Base-by-base conservation (phyloP, 2,888 invertebrate species). In the Disparrhopalites patrizii region DNA sequence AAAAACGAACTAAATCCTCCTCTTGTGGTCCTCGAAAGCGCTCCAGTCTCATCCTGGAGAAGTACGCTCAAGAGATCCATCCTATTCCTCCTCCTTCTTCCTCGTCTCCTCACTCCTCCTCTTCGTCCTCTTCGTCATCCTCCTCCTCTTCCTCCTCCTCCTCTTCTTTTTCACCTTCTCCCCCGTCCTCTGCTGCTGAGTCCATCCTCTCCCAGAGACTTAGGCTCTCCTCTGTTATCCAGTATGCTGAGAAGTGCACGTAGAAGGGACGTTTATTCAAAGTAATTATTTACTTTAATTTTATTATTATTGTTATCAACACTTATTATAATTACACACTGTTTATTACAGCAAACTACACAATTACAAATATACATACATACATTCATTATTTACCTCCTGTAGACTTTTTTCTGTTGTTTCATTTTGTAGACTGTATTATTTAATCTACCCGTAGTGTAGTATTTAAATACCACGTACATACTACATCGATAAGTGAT, bases 181-280 rank as follows among this genome's bases (percentile, higher is more conserved):
- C 63, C 13, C 62, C 70, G 23, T 51, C 71, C 8, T 33, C 62
- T 20, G 62, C 70, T 47, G 50, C 71, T 25, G 75, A 75, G 64
- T 75, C 75, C 69, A 75, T 75, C 65, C 71, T 75, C 18, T 74
- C 74, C 31, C 75, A 75, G 69, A 70, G 75, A 70, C 80, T 81
- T 75, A 80, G 84, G 64, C 81, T 83, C 78, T 87, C 83, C 78
- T 91, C 92, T 2, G 93, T 93, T 56, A 93, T 92, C 78, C 91
- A 91, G 75, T 93, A 90, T 78, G 93, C 92, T 40, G 75, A 76
- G 68, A 73, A 72, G 67, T 74, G 75, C 68, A 73, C 75, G 51
- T 75, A 73, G 69, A 62, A n/a, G n/a, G n/a, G n/a, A n/a, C n/a
- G n/a, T n/a, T 20, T 5, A 18, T 60, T 65, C 20, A 40, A 50